Evolutionary conservation across 2,797 vertebrate genomes (phyloP).

Genomic region (Australoheros facetus): DNA sequence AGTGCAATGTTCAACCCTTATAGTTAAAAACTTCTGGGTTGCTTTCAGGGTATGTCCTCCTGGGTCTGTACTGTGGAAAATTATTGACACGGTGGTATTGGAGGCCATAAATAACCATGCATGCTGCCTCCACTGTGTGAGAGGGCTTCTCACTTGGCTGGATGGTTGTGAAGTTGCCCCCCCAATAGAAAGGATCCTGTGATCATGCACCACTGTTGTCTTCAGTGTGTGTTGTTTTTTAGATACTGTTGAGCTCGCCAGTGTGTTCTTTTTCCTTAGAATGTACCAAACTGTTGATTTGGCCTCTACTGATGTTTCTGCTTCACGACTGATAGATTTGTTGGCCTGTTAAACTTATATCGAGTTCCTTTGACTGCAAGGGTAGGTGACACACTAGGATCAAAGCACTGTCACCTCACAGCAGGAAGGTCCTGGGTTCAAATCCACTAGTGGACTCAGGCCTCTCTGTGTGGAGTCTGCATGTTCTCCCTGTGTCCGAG

Average conservation of each 20-base stretch:
- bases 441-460: no score
- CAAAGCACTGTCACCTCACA: rapidly evolving
- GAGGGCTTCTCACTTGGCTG: no score
- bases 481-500: not conserved
- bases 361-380: no score
- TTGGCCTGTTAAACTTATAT: not conserved
- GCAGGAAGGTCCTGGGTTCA: no score
- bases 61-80: not conserved
- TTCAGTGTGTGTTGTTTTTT: not conserved
- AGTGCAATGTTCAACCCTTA: not conserved
- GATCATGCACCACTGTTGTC: not conserved
- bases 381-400: not conserved
- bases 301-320: not conserved
- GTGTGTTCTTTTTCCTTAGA: rapidly evolving
- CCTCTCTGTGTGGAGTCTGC: not conserved
- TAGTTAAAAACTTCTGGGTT: not conserved
- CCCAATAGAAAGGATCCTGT: no score
- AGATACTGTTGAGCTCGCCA: not conserved
- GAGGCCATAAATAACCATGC: no score
- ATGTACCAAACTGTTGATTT: not conserved
- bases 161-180: no score
- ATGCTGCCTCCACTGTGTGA: no score
- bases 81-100: no score
- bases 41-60: not conserved
- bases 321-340: not conserved